Evolutionary conservation across 2,113 vertebrate species (phyloP).

Genomic region (Maylandia zebra): DNA sequence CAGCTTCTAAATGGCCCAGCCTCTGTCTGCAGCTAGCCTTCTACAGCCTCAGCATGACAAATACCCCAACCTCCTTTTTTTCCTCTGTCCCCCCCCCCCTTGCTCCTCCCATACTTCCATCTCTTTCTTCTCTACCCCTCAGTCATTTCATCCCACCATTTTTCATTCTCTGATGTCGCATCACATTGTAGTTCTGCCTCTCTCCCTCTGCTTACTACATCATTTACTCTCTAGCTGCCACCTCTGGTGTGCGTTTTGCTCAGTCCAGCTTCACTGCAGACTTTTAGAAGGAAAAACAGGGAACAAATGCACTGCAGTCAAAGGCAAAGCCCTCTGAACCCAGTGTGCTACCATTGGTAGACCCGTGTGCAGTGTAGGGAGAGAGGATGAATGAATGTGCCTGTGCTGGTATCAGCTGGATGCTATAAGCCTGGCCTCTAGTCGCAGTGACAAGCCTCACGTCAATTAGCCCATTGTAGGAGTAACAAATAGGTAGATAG

Average conservation of each 20-base stretch:
- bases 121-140: background rate
- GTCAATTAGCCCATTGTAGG: background rate
- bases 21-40: conserved; percentile 58
- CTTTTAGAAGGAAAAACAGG: conserved; percentile 20
- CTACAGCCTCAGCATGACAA: conserved; percentile 71
- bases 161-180: conserved; percentile 10
- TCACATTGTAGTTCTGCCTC: conserved; percentile 8
- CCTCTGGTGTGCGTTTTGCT: conserved; percentile 41
- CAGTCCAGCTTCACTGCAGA: conserved; percentile 26
- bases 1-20: conserved; percentile 55
- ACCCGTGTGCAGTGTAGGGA: background rate
- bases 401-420: background rate
- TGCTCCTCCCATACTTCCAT: background rate
- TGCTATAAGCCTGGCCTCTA: background rate
- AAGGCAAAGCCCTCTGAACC: background rate
- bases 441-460: background rate
- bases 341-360: background rate
- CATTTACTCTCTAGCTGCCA: conserved; percentile 17
- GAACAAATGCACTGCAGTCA: conserved; percentile 14
- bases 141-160: conserved; percentile 27
- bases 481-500: background rate
- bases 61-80: conserved; percentile 37
- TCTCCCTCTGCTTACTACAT: background rate
- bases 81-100: background rate
- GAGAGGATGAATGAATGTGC: background rate